A percentile compares a stretch with the other conserved stretches of the same genome.
phyloP scores from a whole-genome alignment of 1,140 invertebrate genomes.

The Drosophila lacertosa region DNA sequence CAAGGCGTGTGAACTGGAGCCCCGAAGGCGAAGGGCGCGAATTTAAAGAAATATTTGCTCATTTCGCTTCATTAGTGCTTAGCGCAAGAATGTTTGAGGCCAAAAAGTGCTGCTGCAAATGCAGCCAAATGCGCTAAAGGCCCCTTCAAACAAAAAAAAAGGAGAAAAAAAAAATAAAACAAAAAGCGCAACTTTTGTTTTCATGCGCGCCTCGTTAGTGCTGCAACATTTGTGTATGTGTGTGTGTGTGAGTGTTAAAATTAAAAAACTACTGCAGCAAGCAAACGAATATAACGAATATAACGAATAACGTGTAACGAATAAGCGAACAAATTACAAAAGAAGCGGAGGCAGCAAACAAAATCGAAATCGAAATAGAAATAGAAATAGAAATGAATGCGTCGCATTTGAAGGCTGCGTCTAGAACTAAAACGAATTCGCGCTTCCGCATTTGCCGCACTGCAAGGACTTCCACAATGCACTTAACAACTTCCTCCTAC shows the following conservation, averaged over 20 bases:
- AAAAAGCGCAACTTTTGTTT: constrained; percentile 40
- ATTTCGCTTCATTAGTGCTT: constrained; percentile 58
- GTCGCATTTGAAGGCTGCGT: constrained; percentile 49
- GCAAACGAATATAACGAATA: constrained; percentile 10
- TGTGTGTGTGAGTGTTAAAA: constrained; percentile 15
- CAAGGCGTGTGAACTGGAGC: not conserved
- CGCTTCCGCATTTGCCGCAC: constrained; percentile 26
- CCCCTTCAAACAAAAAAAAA: too few relatives aligned
- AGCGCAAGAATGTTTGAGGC: constrained; percentile 46
- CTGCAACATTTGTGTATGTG: not conserved
- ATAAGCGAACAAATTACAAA: constrained; percentile 21
- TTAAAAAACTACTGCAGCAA: constrained; percentile 15
- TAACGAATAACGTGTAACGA: constrained; percentile 6
- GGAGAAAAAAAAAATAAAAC: too few relatives aligned
- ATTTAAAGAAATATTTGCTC: constrained; percentile 67
- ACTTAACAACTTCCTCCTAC: constrained; percentile 53
- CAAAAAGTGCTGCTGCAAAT: constrained; percentile 32
- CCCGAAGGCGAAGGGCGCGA: not conserved
- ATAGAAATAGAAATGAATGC: constrained; percentile 76
- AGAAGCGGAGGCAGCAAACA: not conserved
- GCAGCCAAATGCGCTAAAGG: too few relatives aligned
- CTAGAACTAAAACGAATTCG: constrained; percentile 40
- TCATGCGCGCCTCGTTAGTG: constrained; percentile 29
- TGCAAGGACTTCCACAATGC: constrained; percentile 64
- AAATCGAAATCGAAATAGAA: constrained; percentile 45